Evolutionary conservation across 2,113 vertebrate genomes (phyloP).

Genomic region (Rousettus leschenaultii): DNA sequence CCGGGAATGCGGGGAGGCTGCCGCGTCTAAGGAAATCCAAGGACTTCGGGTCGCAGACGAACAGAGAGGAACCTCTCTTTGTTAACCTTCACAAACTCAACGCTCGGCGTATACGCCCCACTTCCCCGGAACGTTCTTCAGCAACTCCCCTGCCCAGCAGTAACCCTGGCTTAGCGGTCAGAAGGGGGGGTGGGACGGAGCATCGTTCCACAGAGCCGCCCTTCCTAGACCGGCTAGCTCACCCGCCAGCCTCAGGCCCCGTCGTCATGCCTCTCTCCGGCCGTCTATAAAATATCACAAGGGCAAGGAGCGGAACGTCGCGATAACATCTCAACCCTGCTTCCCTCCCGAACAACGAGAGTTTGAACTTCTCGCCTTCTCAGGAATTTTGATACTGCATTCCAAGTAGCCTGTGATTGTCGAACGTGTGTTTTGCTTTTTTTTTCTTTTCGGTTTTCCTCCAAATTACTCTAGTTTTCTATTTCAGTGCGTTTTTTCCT

Average conservation of each 20-base stretch:
- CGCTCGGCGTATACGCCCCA: fast-evolving
- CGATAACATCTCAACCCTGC: background rate
- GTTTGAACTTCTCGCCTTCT: background rate
- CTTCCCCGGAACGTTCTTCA: fast-evolving
- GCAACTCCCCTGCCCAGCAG: background rate
- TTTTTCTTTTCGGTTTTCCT: background rate
- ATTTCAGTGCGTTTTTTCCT: background rate
- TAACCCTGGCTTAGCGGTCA: fast-evolving
- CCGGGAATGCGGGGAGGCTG: background rate
- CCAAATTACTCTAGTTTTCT: background rate
- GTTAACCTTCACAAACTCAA: background rate
- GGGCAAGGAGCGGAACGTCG: background rate
- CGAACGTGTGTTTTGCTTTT: background rate
- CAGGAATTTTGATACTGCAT: background rate
- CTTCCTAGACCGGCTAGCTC: background rate
- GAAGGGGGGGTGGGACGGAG: background rate
- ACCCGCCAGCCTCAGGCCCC: fast-evolving
- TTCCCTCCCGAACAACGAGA: background rate
- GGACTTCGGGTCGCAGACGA: fast-evolving
- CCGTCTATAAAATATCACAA: background rate
- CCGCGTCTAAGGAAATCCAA: background rate
- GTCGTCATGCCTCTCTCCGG: no score
- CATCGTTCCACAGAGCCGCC: fast-evolving
- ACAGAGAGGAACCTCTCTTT: background rate
- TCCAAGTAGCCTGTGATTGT: background rate